phyloP scores from a whole-genome alignment of 2,888 invertebrate species.

The Drosophila birchii region DNA sequence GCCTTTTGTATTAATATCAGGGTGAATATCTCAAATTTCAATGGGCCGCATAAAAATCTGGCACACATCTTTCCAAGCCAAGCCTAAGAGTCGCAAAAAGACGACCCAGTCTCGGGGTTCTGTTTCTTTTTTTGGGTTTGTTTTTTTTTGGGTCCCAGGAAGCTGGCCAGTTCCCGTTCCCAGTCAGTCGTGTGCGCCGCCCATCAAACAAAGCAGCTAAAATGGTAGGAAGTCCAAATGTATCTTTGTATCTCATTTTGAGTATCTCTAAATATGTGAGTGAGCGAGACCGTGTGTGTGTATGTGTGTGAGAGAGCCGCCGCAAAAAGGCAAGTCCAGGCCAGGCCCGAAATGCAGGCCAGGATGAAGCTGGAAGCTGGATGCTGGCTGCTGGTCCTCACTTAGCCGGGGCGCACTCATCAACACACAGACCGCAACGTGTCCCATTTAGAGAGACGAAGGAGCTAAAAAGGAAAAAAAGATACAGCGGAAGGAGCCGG shows the following conservation, averaged over 20 bases:
- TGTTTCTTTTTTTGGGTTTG: background rate
- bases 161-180: constrained; percentile 34
- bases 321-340: constrained; percentile 68
- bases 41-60: constrained; percentile 62
- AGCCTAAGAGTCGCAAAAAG: constrained; percentile 26
- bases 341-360: constrained; percentile 69
- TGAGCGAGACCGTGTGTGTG: constrained; percentile 22
- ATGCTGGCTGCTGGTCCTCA: constrained; percentile 57
- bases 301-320: constrained; percentile 44
- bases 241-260: constrained; percentile 79
- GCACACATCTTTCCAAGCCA: constrained; percentile 65
- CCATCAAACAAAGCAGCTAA: constrained; percentile 70
- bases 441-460: constrained; percentile 74
- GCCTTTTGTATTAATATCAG: constrained; percentile 73
- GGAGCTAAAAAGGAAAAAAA: constrained; percentile 26
- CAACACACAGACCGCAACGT: constrained; percentile 78
- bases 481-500: constrained; percentile 32
- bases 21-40: constrained; percentile 78
- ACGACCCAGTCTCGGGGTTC: constrained; percentile 33
- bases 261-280: constrained; percentile 77
- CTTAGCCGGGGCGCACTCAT: constrained; percentile 66
- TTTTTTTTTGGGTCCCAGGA: constrained; percentile 36
- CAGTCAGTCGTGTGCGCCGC: constrained; percentile 64
- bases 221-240: constrained; percentile 78
- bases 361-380: constrained; percentile 57